These are phyloP conservation scores for Oscheius myriophilus DNA, from an alignment of 2,888 invertebrate species.

Conservation along the genomic window DNA sequence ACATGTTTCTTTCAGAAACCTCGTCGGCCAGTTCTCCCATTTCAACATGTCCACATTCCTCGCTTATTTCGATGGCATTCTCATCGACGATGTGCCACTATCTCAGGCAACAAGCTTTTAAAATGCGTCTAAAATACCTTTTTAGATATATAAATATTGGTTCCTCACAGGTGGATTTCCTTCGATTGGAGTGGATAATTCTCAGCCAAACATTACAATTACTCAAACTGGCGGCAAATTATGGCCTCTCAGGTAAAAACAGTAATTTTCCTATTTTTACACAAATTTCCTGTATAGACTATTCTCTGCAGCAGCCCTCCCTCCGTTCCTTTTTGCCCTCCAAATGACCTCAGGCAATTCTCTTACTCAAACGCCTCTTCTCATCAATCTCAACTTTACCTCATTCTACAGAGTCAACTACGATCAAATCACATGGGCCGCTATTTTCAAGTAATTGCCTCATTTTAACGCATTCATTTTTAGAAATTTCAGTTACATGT, in stretches of 20 bases:
- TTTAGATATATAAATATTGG: conserved; percentile 53
- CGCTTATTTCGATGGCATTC: conserved; percentile 44
- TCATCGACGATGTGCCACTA: conserved; percentile 43
- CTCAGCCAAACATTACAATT: conserved; percentile 37
- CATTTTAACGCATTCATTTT: background rate
- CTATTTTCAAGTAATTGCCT: conserved; percentile 48
- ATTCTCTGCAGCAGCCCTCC: conserved; percentile 34
- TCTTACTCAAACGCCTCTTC: conserved; percentile 28
- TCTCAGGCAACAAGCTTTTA: conserved; percentile 31
- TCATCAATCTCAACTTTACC: conserved; percentile 55
- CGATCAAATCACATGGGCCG: conserved; percentile 51
- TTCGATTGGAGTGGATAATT: conserved; percentile 45
- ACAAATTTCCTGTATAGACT: background rate
- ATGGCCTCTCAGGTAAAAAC: conserved; percentile 40
- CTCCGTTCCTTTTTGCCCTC: conserved; percentile 48
- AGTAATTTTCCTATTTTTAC: background rate
- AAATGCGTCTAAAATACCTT: background rate
- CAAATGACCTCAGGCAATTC: conserved; percentile 40
- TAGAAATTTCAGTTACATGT: conserved; percentile 44
- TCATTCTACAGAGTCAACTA: conserved; percentile 58
- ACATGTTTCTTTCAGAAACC: conserved; percentile 21
- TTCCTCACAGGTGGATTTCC: conserved; percentile 54
- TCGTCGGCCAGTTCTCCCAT: conserved; percentile 37
- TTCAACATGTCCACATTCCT: conserved; percentile 51
- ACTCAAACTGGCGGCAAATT: conserved; percentile 39